A percentile compares a stretch with the other conserved stretches of the same genome.
Conservation (phyloP, 1,140 invertebrate species). For the Bombus picipes region DNA sequence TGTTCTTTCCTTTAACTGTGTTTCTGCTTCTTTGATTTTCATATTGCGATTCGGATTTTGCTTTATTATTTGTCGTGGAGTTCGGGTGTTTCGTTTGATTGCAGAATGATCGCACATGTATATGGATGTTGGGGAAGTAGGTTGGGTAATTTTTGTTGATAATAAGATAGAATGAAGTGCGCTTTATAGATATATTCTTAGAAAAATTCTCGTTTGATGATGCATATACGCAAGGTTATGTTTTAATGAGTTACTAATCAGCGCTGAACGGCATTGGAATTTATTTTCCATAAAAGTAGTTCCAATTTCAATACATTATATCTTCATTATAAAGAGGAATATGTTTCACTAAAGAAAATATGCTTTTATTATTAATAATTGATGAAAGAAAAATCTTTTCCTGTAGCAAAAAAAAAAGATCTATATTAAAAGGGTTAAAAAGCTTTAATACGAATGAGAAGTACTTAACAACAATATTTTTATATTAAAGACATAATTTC, state of each 20-base stretch:
- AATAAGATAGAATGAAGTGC: not conserved
- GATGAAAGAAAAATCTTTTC: not conserved
- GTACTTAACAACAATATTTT: not conserved
- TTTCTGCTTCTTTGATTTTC: not conserved
- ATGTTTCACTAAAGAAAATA: too few species aligned
- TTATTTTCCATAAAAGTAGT: too few species aligned
- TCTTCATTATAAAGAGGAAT: not conserved
- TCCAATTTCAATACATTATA: not conserved
- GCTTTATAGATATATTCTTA: not conserved
- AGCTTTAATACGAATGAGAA: not conserved
- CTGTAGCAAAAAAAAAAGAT: not conserved
- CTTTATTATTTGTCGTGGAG: not conserved
- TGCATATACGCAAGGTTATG: not conserved
- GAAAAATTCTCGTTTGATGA: not conserved
- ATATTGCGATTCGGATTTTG: not conserved
- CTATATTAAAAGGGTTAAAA: not conserved
- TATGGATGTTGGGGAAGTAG: not conserved
- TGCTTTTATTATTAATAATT: not conserved
- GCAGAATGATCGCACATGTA: not conserved
- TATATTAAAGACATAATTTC: not conserved
- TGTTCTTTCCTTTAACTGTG: not conserved
- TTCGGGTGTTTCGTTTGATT: not conserved
- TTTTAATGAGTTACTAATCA: not conserved
- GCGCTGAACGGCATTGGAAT: not conserved
- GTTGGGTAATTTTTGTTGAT: not conserved